Evolutionary conservation across 2,797 vertebrate genomes (phyloP).

Genomic region (Streptopelia turtur): DNA sequence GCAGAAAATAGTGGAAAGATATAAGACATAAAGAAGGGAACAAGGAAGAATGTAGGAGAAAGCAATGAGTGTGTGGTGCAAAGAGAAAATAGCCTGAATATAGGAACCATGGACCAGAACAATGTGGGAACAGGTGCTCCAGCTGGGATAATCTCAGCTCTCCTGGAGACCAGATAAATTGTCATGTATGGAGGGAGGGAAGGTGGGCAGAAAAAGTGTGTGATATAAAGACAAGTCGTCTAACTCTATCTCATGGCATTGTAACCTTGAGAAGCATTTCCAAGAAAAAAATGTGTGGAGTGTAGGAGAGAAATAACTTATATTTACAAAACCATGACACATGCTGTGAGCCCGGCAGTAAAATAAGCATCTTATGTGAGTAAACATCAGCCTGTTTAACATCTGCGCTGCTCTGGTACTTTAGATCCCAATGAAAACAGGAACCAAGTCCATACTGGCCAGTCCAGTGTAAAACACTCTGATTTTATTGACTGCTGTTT

Average conservation of each 20-base stretch:
- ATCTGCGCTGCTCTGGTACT: neutral
- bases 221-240: neutral
- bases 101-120: neutral
- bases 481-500: neutral
- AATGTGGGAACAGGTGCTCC: neutral
- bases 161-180: neutral
- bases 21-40: neutral
- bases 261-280: neutral
- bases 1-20: neutral
- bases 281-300: neutral
- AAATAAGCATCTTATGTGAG: neutral
- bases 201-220: fast-evolving
- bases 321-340: neutral
- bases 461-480: neutral
- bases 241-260: neutral
- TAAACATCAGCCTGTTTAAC: neutral
- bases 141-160: neutral
- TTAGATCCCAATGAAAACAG: neutral
- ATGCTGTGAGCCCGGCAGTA: neutral
- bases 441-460: neutral
- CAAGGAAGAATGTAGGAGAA: neutral
- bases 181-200: neutral
- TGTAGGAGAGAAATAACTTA: neutral
- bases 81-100: neutral
- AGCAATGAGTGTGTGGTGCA: neutral